Percentiles rank a stretch among this genome's conserved stretches.
These are phyloP conservation scores for Crematogaster levior DNA, from an alignment of 2,888 invertebrate genomes.

Conservation along the genomic window DNA sequence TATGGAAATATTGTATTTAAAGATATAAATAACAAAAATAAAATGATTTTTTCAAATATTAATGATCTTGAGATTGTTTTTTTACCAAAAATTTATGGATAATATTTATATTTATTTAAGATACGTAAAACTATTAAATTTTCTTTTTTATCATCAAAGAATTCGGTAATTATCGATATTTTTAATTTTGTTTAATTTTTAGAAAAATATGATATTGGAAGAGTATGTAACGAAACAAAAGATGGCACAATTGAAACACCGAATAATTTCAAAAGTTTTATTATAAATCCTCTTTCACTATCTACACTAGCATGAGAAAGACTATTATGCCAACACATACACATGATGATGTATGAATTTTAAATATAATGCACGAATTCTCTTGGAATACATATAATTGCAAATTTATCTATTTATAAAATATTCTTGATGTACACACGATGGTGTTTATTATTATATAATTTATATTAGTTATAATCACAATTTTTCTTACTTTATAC, in stretches of 20 bases:
- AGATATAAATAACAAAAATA: not conserved
- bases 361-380: not conserved
- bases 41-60: constrained; percentile 16
- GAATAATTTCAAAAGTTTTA: constrained; percentile 2
- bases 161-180: not conserved
- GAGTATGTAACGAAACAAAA: not conserved
- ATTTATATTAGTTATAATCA: too few species aligned
- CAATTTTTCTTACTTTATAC: not conserved
- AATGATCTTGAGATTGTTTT: not conserved
- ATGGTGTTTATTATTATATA: not conserved
- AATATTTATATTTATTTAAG: not conserved
- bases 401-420: not conserved
- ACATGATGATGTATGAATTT: constrained; percentile 1
- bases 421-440: not conserved
- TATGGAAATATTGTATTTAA: not conserved
- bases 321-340: not conserved
- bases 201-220: not conserved
- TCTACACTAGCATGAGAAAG: not conserved
- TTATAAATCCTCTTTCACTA: not conserved
- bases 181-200: not conserved
- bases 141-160: not conserved
- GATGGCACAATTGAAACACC: not conserved
- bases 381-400: not conserved
- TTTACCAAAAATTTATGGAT: not conserved
- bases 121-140: not conserved